Base-by-base conservation (phyloP, 2,888 invertebrate species). In the Folsomia candida region DNA sequence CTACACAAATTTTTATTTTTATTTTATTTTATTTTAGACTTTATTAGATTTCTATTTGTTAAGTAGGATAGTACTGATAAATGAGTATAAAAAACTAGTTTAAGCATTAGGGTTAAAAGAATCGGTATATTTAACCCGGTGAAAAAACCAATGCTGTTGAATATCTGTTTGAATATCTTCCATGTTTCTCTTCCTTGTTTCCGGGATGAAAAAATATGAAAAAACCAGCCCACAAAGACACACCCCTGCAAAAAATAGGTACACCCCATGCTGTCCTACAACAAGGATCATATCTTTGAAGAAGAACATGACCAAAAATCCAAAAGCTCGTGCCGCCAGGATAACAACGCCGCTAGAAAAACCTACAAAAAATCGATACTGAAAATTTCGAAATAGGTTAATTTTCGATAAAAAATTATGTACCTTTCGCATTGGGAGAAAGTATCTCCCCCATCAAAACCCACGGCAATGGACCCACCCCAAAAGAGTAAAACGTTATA, bases 221-320 rank as follows among this genome's bases (percentile, higher is more conserved):
- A 70, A 70, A 47, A 70, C 14, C 3, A 61, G 11, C 2, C 70
- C 70, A 0, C 18, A 14, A 18, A 70, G 47, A 27, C 70, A 70
- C 2, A 70, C 66, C 9, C 11, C 27, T 20, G 70, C 70, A 51
- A 70, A 70, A 24, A 59, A 59, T 60, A 54, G 66, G 29, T 70
- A 70, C 1, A 66, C 66, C 9, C 70, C 70, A 51, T 66, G 66
- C 28, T 70, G 70, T 4, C 70, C 70, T 29, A 66, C 18, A 9
- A 51, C 2, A 1, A 14, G 20, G 2, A 66, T 65, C 62, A 62
- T 66, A 24, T 65, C 65, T 27, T 66, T 70, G 60, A 70, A 70
- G 61, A 28, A 70, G 25, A 70, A 70, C 70, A 70, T 70, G 47
- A 66, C 70, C 11, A 70, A 51, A 29, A 70, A 70, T 0, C 70